phyloP scores from a whole-genome alignment of 2,888 invertebrate genomes.

The Galeopsomyia nigrocyanea region DNA sequence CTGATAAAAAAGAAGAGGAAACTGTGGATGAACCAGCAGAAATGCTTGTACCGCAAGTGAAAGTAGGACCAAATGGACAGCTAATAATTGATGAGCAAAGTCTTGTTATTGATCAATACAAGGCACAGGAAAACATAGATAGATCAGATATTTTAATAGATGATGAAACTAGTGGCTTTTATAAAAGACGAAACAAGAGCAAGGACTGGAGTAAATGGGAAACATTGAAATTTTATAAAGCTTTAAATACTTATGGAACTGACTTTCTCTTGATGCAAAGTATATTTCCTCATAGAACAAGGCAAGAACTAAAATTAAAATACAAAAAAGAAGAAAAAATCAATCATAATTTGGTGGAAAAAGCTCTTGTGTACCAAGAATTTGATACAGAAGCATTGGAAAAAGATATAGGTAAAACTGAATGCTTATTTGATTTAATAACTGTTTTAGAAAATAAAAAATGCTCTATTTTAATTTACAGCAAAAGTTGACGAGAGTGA shows the following conservation, averaged over 20 bases:
- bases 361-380: constrained; percentile 78
- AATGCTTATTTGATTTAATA: constrained; percentile 31
- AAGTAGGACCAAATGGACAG: constrained; percentile 87
- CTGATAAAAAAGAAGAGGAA: constrained; percentile 31
- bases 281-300: constrained; percentile 83
- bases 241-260: constrained; percentile 89
- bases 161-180: constrained; percentile 75
- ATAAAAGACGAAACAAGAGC: constrained; percentile 77
- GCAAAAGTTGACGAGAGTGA: constrained; percentile 56
- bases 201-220: constrained; percentile 84
- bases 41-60: constrained; percentile 85
- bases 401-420: constrained; percentile 70
- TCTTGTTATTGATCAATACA: constrained; percentile 83
- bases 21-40: constrained; percentile 65
- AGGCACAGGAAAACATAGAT: constrained; percentile 75
- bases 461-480: constrained; percentile 44
- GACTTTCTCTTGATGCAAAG: constrained; percentile 92
- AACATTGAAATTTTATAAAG: constrained; percentile 92
- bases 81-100: constrained; percentile 89
- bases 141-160: constrained; percentile 79
- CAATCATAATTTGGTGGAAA: constrained; percentile 81
- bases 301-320: constrained; percentile 90
- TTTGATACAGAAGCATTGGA: constrained; percentile 78
- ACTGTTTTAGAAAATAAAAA: neutral
- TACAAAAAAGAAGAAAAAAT: constrained; percentile 92